Conservation (phyloP, 1,140 invertebrate species). For the Trissolcus basalis region DNA sequence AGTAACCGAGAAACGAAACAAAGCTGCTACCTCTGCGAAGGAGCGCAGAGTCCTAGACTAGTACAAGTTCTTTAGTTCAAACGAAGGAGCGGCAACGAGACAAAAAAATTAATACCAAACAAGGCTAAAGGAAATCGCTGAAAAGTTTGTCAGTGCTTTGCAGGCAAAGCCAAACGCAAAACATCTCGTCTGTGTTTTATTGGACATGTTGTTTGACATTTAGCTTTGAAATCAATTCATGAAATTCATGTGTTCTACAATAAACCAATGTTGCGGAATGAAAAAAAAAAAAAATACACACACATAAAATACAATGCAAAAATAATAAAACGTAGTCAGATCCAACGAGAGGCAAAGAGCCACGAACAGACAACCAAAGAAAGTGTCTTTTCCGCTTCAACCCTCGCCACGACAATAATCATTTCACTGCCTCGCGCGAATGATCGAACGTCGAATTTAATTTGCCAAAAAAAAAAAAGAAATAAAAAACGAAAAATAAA, state of each 20-base stretch:
- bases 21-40: too few relatives aligned
- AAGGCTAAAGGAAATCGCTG: constrained; percentile 7
- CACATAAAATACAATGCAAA: too few relatives aligned
- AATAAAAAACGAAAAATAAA: too few relatives aligned
- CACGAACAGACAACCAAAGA: too few relatives aligned
- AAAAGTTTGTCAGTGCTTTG: constrained; percentile 34
- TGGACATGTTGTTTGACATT: constrained; percentile 43
- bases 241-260: constrained; percentile 48
- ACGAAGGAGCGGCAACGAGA: constrained; percentile 4
- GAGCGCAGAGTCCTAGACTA: constrained; percentile 18
- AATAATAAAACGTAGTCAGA: constrained; percentile 15
- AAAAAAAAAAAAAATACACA: too few relatives aligned
- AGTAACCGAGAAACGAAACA: constrained; percentile 4
- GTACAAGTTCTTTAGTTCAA: constrained; percentile 23
- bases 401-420: constrained; percentile 43
- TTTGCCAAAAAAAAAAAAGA: background rate
- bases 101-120: background rate
- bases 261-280: constrained; percentile 25
- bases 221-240: constrained; percentile 46
- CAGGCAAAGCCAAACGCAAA: constrained; percentile 46
- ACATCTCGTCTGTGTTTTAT: constrained; percentile 39
- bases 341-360: constrained; percentile 2
- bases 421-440: constrained; percentile 51
- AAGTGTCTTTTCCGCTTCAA: constrained; percentile 24
- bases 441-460: constrained; percentile 26